These are phyloP conservation scores for Hydrozoanthus gracilis DNA, from an alignment of 92 coral and sea anemone species.

Conservation along the genomic window DNA sequence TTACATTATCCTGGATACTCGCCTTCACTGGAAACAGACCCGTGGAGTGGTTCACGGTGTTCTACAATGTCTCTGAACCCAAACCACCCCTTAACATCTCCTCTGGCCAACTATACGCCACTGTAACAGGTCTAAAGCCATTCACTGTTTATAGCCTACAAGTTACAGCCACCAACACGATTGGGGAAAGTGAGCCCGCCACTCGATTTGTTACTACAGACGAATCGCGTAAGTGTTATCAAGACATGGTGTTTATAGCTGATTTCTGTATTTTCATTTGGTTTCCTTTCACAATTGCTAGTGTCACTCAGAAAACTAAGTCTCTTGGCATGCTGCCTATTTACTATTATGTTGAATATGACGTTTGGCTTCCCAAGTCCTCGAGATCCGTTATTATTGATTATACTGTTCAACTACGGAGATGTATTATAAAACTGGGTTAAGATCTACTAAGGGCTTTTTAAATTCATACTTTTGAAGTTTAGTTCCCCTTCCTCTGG, in stretches of 20 bases:
- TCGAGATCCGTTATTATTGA: too few species aligned
- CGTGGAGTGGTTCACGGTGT: constrained; percentile 41
- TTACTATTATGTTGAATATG: too few species aligned
- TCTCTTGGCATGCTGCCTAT: neutral
- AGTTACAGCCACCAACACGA: constrained; percentile 61
- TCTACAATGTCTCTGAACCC: constrained; percentile 51
- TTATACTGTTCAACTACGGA: too few species aligned
- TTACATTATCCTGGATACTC: constrained; percentile 51
- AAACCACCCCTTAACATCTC: constrained; percentile 32
- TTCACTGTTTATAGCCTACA: constrained; percentile 52
- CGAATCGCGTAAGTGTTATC: constrained; percentile 13
- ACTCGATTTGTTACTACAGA: neutral
- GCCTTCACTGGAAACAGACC: constrained; percentile 63
- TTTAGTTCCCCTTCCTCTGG: too few species aligned
- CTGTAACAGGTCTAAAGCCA: constrained; percentile 46
- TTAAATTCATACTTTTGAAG: too few species aligned
- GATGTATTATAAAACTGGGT: too few species aligned
- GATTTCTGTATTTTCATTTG: neutral
- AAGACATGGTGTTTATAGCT: neutral
- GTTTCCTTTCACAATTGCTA: neutral
- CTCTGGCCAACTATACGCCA: neutral
- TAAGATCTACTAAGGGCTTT: too few species aligned
- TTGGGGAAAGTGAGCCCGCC: constrained; percentile 54
- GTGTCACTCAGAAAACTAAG: neutral
- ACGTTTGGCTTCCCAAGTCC: too few species aligned